phyloP scores from a whole-genome alignment of 1,140 invertebrate species.

The Chionoecetes opilio region DNA sequence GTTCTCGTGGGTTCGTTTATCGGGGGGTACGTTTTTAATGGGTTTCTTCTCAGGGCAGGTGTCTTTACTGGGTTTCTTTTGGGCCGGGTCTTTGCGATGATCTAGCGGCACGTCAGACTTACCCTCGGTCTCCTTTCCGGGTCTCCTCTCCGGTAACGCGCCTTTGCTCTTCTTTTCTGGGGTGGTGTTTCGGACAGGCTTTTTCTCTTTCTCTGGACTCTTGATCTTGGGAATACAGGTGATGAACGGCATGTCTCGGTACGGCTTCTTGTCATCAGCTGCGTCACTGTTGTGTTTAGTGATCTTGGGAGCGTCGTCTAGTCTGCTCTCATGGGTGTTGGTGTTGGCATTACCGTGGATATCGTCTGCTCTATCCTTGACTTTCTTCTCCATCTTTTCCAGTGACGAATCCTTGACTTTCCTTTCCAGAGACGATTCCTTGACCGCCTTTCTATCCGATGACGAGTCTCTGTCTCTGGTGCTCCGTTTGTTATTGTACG shows the following conservation, averaged over 20 bases:
- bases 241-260: not conserved
- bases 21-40: slow-evolving; percentile 30
- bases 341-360: not conserved
- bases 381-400: not conserved
- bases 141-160: slow-evolving; percentile 38
- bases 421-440: slow-evolving; percentile 55
- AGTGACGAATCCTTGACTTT: not conserved
- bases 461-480: slow-evolving; percentile 39
- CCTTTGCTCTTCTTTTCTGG: slow-evolving; percentile 54
- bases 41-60: slow-evolving; percentile 60
- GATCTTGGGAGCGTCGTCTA: not conserved
- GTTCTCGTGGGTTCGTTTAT: slow-evolving; percentile 40
- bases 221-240: not conserved
- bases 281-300: not conserved
- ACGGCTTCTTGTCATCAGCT: not conserved
- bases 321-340: not conserved
- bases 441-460: slow-evolving; percentile 34
- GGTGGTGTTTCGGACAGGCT: not conserved
- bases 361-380: not conserved
- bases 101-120: not conserved
- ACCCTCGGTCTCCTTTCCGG: not conserved
- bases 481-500: not conserved
- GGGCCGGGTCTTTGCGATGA: slow-evolving; percentile 8
- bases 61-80: slow-evolving; percentile 39
- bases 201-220: slow-evolving; percentile 43